Conservation (phyloP, 2,113 vertebrate species). For the Aepyceros melampus region DNA sequence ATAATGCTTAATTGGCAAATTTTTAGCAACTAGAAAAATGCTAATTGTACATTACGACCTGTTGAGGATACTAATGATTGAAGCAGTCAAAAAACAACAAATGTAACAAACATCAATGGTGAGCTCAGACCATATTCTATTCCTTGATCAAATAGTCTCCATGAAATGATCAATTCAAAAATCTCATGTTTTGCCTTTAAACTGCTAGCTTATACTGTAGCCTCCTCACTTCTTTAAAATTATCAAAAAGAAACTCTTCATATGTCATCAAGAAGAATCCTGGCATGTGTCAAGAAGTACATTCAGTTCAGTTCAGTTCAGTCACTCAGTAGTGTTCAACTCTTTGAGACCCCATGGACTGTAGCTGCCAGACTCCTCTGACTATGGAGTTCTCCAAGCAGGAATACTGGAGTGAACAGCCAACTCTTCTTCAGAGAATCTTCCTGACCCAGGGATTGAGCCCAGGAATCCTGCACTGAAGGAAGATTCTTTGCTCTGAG, state of each 20-base stretch:
- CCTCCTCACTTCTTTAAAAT: not conserved
- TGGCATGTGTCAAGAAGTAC: not conserved
- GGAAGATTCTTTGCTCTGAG: not conserved
- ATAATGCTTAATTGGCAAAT: not conserved
- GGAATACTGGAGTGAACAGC: not conserved
- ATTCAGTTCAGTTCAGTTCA: not conserved
- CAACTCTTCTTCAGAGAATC: not conserved
- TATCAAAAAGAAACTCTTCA: not conserved
- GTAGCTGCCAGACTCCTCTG: not conserved
- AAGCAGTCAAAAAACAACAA: not conserved
- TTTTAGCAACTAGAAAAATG: constrained; percentile 24
- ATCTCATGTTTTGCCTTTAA: not conserved
- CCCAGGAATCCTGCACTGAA: not conserved
- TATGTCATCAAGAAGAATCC: not conserved
- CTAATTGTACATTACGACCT: not conserved
- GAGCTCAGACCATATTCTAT: not conserved
- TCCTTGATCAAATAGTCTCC: not conserved
- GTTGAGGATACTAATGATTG: not conserved
- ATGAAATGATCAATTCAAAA: constrained; percentile 4
- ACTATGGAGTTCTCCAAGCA: not conserved
- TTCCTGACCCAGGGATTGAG: not conserved
- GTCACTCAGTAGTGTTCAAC: not conserved
- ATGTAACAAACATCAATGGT: not conserved
- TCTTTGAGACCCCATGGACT: not conserved
- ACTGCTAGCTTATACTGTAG: not conserved